Evolutionary conservation across 2,113 vertebrate species (phyloP).

Genomic region (Pseudopodoces humilis): DNA sequence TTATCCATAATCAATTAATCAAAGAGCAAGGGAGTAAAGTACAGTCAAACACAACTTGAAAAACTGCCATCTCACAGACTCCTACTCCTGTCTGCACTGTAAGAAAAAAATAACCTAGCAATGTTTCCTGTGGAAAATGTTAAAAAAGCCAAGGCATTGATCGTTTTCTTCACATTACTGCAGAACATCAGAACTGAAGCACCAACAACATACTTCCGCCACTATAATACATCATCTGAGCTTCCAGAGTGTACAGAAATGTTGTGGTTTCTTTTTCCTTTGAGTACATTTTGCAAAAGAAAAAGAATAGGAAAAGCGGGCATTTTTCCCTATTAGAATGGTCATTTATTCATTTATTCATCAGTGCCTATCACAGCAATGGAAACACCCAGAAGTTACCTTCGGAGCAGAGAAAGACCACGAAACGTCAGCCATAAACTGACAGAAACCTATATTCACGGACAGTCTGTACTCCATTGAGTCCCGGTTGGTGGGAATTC

Average conservation of each 20-base stretch:
- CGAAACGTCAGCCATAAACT: background rate
- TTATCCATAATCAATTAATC: slow-evolving; percentile 34
- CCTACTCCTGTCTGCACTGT: background rate
- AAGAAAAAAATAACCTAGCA: slow-evolving; percentile 7
- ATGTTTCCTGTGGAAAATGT: slow-evolving; percentile 17
- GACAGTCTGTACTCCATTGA: background rate
- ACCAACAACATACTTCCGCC: background rate
- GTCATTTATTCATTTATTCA: background rate
- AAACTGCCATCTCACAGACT: slow-evolving; percentile 7
- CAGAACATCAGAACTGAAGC: background rate
- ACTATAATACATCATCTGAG: background rate
- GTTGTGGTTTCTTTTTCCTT: background rate
- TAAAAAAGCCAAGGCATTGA: background rate
- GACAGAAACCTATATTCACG: background rate
- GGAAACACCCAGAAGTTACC: background rate
- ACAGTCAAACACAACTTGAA: slow-evolving; percentile 20
- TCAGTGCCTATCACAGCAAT: background rate
- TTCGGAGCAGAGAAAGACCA: background rate
- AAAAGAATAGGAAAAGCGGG: background rate
- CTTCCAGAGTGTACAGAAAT: background rate
- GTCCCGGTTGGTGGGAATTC: background rate
- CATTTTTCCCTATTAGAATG: rapidly evolving
- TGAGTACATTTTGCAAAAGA: background rate
- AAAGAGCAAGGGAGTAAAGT: slow-evolving; percentile 6
- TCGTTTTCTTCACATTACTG: background rate